These are phyloP conservation scores for Cecropterus lyciades DNA, from an alignment of 1,140 invertebrate genomes.

Conservation along the genomic window DNA sequence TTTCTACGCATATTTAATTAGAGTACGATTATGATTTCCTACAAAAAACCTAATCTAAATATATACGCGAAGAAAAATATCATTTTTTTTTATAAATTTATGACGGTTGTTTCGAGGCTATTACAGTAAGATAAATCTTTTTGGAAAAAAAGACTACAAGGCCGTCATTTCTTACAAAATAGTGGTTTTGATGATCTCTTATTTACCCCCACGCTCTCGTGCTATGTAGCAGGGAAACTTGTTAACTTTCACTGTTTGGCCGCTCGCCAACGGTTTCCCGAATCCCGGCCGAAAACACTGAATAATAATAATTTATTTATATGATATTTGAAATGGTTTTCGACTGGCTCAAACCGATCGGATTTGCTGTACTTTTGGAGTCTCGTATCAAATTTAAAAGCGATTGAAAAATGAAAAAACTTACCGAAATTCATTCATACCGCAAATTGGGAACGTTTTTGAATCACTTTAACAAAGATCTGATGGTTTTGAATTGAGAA, in stretches of 20 bases:
- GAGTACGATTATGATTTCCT: too few relatives aligned
- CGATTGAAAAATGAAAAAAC: conserved; percentile 31
- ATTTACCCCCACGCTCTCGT: conserved; percentile 2
- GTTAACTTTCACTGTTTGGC: conserved; percentile 74
- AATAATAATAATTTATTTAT: conserved; percentile 65
- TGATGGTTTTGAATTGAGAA: conserved; percentile 9
- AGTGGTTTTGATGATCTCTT: too few relatives aligned
- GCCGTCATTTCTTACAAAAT: too few relatives aligned
- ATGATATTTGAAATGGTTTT: conserved; percentile 43
- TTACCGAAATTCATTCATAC: conserved; percentile 5
- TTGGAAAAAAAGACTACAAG: too few relatives aligned
- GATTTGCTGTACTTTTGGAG: conserved; percentile 34
- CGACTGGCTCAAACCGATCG: conserved; percentile 15
- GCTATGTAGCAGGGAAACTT: conserved; percentile 56
- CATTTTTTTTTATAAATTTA: too few relatives aligned
- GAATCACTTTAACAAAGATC: conserved; percentile 15
- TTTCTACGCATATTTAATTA: too few relatives aligned
- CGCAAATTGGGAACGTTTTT: conserved; percentile 8
- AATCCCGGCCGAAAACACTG: conserved; percentile 59
- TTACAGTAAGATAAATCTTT: too few relatives aligned
- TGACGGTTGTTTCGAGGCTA: too few relatives aligned
- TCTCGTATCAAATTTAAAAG: conserved; percentile 38
- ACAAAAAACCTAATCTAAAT: too few relatives aligned
- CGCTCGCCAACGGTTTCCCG: conserved; percentile 54
- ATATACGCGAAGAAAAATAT: too few relatives aligned